Conservation (phyloP, 2,888 invertebrate genomes). For the Tipula helvola region DNA sequence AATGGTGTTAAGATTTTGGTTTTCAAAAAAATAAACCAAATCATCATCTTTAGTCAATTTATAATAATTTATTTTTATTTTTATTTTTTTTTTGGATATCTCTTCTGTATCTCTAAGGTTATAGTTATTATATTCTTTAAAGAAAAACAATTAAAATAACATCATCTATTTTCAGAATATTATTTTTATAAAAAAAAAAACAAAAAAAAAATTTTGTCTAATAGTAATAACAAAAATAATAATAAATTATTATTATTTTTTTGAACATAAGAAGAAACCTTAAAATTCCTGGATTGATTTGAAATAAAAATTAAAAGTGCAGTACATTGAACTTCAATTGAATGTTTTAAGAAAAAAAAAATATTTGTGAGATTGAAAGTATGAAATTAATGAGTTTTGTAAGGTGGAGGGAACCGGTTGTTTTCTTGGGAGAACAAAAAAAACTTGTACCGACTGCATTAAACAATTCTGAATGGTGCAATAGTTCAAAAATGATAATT, state of each 20-base stretch:
- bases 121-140: background rate
- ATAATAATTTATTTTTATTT: background rate
- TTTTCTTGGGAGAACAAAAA: background rate
- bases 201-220: background rate
- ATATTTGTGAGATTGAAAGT: background rate
- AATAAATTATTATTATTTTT: background rate
- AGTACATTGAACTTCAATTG: background rate
- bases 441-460: no score
- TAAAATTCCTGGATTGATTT: background rate
- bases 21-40: background rate
- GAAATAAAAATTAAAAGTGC: background rate
- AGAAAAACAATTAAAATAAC: background rate
- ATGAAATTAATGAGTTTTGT: background rate
- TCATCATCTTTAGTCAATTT: background rate
- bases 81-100: background rate
- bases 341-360: background rate
- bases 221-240: background rate
- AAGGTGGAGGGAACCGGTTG: background rate
- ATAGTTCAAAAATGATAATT: no score
- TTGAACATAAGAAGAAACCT: background rate
- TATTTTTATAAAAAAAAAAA: background rate
- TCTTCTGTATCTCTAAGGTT: constrained; percentile 4
- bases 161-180: background rate
- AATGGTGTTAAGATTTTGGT: background rate
- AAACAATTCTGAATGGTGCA: no score